These are phyloP conservation scores for Brenthis ino DNA, from an alignment of 2,888 invertebrate species.

Conservation along the genomic window DNA sequence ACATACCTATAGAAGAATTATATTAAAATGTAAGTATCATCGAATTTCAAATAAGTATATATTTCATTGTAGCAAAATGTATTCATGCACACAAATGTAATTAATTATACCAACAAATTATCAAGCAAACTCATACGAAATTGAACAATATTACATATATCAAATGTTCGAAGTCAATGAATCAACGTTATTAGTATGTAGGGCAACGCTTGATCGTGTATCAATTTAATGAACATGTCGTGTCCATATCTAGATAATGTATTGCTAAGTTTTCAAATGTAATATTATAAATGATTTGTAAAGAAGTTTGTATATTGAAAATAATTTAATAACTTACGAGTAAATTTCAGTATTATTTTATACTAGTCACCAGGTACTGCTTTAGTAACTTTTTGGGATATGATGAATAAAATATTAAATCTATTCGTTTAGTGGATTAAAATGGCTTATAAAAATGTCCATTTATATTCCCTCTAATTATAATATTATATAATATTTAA, in stretches of 20 bases:
- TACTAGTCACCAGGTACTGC: background rate
- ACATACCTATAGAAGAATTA: too few relatives aligned
- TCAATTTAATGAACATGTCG: constrained; percentile 52
- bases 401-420: too few relatives aligned
- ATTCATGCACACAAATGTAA: constrained; percentile 1
- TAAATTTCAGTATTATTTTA: background rate
- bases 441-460: too few relatives aligned
- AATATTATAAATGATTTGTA: constrained; percentile 9
- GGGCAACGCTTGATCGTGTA: constrained; percentile 47
- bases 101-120: constrained; percentile 11
- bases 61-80: background rate
- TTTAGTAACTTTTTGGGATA: too few relatives aligned
- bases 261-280: constrained; percentile 33
- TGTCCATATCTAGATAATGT: constrained; percentile 52
- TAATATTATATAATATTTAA: too few relatives aligned
- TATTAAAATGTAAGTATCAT: too few relatives aligned
- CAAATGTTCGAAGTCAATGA: constrained; percentile 30
- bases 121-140: constrained; percentile 1
- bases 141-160: constrained; percentile 7
- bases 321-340: background rate
- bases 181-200: constrained; percentile 47
- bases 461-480: too few relatives aligned
- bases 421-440: too few relatives aligned
- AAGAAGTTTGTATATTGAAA: constrained; percentile 13
- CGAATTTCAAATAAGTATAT: too few relatives aligned